A percentile compares a stretch with the other conserved stretches of the same genome.
Conservation (phyloP, 2,797 vertebrate genomes). For the Columba guinea region DNA sequence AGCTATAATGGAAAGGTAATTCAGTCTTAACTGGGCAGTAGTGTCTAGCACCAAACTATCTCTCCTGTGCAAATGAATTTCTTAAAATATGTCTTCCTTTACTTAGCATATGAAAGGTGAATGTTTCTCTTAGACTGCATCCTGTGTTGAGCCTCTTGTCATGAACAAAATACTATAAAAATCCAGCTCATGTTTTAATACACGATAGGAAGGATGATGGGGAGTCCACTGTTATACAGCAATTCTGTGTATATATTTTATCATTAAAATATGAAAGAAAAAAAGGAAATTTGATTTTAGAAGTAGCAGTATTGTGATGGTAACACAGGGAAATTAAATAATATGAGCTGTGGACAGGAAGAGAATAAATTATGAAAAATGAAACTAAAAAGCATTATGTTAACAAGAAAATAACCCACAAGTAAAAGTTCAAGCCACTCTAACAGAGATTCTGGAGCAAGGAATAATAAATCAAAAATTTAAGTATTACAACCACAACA, state of each 20-base stretch:
- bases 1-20: conserved; percentile 36
- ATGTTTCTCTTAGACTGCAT: background rate
- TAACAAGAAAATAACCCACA: background rate
- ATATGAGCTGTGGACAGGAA: background rate
- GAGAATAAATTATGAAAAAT: background rate
- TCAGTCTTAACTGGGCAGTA: conserved; percentile 10
- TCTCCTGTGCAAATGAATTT: background rate
- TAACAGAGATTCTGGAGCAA: background rate
- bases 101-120: conserved; percentile 8
- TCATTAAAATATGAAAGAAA: background rate
- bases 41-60: background rate
- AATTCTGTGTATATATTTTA: background rate
- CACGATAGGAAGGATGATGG: background rate
- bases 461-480: background rate
- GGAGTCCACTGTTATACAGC: background rate
- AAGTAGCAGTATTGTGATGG: background rate
- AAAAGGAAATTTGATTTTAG: conserved; percentile 47
- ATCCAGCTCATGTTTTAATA: background rate
- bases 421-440: background rate
- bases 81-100: conserved; percentile 6
- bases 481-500: background rate
- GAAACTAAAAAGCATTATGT: background rate
- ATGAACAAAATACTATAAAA: background rate
- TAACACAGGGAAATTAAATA: background rate
- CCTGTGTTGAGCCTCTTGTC: background rate